phyloP scores from a whole-genome alignment of 1,140 invertebrate genomes.

The Drosophila santomea region DNA sequence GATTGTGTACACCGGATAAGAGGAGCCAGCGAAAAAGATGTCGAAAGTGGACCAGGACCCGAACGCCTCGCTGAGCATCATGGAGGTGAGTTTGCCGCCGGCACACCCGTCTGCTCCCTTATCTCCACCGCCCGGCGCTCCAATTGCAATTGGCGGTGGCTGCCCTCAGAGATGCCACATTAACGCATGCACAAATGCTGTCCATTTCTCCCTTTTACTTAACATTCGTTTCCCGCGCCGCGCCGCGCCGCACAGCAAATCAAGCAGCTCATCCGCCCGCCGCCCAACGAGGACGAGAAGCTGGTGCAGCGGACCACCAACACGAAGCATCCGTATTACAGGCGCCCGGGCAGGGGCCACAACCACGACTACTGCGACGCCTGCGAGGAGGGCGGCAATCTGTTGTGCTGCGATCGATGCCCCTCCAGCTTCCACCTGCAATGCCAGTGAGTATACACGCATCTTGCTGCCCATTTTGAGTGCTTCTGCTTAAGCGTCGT shows the following conservation, averaged over 20 bases:
- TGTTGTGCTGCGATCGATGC: slow-evolving; percentile 98
- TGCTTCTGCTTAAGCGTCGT: background rate
- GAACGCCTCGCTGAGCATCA: slow-evolving; percentile 74
- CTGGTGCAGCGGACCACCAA: slow-evolving; percentile 87
- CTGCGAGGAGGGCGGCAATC: slow-evolving; percentile 95
- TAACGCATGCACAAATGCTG: slow-evolving; percentile 10
- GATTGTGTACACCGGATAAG: slow-evolving; percentile 52
- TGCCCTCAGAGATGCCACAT: slow-evolving; percentile 35
- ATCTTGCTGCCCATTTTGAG: background rate
- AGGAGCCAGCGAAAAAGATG: slow-evolving; percentile 61
- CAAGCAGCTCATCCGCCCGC: slow-evolving; percentile 93
- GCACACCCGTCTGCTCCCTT: background rate
- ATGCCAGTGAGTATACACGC: slow-evolving; percentile 91
- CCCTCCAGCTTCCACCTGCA: slow-evolving; percentile 97
- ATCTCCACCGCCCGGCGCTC: background rate
- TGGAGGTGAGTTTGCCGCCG: slow-evolving; percentile 66
- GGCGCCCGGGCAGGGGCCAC: slow-evolving; percentile 93
- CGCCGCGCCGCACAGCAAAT: slow-evolving; percentile 89
- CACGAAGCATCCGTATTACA: slow-evolving; percentile 92
- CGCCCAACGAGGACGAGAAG: slow-evolving; percentile 89
- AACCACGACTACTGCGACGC: slow-evolving; percentile 97
- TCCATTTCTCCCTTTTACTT: background rate
- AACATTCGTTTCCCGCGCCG: slow-evolving; percentile 4
- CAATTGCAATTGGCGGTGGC: slow-evolving; percentile 4
- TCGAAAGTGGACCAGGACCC: slow-evolving; percentile 78